These are phyloP conservation scores for Cheilosia variabilis DNA, from an alignment of 2,888 invertebrate genomes.

Conservation along the genomic window DNA sequence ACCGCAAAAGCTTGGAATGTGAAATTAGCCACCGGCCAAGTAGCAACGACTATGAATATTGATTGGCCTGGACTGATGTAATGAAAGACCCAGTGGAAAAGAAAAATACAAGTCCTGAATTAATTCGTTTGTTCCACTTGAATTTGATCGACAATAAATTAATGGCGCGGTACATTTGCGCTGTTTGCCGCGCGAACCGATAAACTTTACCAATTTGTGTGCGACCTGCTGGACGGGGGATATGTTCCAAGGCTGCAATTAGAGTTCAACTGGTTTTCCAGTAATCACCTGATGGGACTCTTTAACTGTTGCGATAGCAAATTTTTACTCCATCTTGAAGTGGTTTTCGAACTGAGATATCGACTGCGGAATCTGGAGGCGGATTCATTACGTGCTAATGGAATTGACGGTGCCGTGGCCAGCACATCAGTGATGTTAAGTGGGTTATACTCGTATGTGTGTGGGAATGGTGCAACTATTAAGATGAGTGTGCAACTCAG, in stretches of 20 bases:
- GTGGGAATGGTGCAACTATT: conserved; percentile 15
- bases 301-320: conserved; percentile 2
- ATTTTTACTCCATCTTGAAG: conserved; percentile 9
- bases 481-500: conserved; percentile 37
- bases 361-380: conserved; percentile 7
- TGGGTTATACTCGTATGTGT: conserved; percentile 19
- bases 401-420: conserved; percentile 17
- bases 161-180: conserved; percentile 42
- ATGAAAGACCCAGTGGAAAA: neutral
- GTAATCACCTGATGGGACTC: conserved; percentile 15
- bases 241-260: conserved; percentile 31
- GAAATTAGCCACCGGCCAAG: conserved; percentile 28
- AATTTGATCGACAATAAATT: conserved; percentile 52
- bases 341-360: neutral
- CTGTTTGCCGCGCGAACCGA: conserved; percentile 33
- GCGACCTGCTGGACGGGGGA: conserved; percentile 21
- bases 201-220: conserved; percentile 36
- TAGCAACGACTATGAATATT: conserved; percentile 36
- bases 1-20: conserved; percentile 27
- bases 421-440: conserved; percentile 39
- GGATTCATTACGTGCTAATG: conserved; percentile 42
- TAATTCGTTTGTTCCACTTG: conserved; percentile 54
- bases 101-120: conserved; percentile 30
- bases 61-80: conserved; percentile 12
- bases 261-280: conserved; percentile 11